phyloP scores from a whole-genome alignment of 2,113 vertebrate genomes.

The Anseranas semipalmata region DNA sequence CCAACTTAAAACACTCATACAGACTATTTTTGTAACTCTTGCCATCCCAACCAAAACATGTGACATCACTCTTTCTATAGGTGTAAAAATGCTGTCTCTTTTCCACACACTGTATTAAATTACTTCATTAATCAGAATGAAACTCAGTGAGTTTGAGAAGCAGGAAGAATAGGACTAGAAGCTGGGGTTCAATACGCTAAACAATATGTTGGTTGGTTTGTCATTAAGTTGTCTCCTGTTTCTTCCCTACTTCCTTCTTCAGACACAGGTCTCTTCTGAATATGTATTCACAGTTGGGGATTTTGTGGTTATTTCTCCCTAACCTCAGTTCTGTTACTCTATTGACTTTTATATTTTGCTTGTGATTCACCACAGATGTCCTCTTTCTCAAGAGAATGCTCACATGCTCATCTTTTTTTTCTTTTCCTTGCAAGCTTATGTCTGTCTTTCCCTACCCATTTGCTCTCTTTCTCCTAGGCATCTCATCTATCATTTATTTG shows the following conservation, averaged over 20 bases:
- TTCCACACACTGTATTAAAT: conserved; percentile 42
- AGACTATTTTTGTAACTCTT: conserved; percentile 48
- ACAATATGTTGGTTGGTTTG: neutral
- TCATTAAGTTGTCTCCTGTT: neutral
- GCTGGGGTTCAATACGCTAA: neutral
- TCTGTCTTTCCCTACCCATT: neutral
- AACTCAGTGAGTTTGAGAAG: neutral
- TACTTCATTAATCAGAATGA: conserved; percentile 48
- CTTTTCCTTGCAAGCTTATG: neutral
- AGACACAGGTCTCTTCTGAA: neutral
- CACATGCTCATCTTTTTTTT: neutral
- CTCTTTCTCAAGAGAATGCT: neutral
- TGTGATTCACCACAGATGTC: neutral
- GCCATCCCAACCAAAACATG: conserved; percentile 53
- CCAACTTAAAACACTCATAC: conserved; percentile 6
- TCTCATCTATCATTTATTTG: neutral
- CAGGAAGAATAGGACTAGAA: neutral
- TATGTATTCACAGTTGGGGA: neutral
- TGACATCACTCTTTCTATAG: conserved; percentile 56
- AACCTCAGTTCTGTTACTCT: neutral
- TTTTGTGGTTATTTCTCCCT: neutral
- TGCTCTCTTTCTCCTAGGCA: neutral
- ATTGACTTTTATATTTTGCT: neutral
- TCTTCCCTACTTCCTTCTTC: neutral
- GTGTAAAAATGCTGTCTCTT: conserved; percentile 23